Evolutionary conservation across 2,888 invertebrate genomes (phyloP), one percentile per base, ranked within the genome.

Genomic region (Pristionchus fissidentatus): DNA sequence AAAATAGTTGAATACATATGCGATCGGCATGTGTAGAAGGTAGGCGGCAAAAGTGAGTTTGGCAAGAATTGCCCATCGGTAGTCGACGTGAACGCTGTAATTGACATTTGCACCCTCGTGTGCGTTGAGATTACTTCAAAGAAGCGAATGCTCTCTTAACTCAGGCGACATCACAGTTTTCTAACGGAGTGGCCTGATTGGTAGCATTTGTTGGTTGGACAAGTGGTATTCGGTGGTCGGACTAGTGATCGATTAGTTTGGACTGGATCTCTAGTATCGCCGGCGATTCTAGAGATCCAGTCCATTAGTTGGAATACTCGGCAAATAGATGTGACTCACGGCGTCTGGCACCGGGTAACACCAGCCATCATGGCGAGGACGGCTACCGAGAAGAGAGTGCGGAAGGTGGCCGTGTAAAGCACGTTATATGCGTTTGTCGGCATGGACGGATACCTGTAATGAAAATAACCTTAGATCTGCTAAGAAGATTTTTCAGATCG

Each of bases 21-120:
- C 89, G 55, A 89, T 84, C 38, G 91, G 91, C 91, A 91, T 91
- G 85, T 91, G 91, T 1, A 90, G 85, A 7, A 91, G 87, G 80
- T 90, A 91, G 26, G 87, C 90, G 83, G 86, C 86, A 87, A 88
- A 91, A 62, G 89, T 90, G 77, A 91, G 87, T 70, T 87, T 86
- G 62, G 90, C 90, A 41, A 89, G 81, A 15, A 89, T 84, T 0
- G 89, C 78, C 88, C 88, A 90, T 60, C 86, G 81, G 41, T 80
- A 84, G 41, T 83, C 49, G n/a, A 88, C 84, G n/a, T 84, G 84
- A 13, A 83, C 52, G 49, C 89, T 88, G 86, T 70, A 88, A 86
- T 57, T 19, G 85, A 43, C 29, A 26, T 8, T 43, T 15, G 43
- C 79, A 86, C 86, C 79, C 79, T 86, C 87, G 84, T 86, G 77